Base-by-base conservation (phyloP, 2,888 invertebrate genomes). In the Ecliptopera silaceata region DNA sequence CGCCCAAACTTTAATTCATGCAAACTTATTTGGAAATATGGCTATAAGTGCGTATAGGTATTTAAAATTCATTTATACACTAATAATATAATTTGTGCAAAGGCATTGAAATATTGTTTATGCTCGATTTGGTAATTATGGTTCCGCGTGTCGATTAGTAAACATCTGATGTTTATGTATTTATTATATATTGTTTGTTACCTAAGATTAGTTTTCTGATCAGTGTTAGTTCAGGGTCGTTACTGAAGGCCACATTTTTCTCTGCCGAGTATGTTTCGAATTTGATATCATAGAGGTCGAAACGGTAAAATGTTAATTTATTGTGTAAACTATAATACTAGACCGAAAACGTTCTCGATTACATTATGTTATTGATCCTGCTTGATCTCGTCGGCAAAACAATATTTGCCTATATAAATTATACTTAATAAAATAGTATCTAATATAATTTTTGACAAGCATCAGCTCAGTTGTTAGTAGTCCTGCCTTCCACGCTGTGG, bases 41-140 rank as follows among this genome's bases (percentile, higher is more conserved):
- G 12, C 22, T 12, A 17, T 38, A 34, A 13, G 34, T 15, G n/a
- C 8, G 36, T 36, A 36, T 31, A 31, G 31, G 11, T 13, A 34
- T 34, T 13, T 34, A 39, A 18, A 1, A 39, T 36, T 15, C 13
- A 49, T 49, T n/a, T 49, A 46, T 41, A 46, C 45, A 50, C 32
- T 36, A 56, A 48, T 55, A 54, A 44, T 54, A 39, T 54, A 39
- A 52, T 51, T 48, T 46, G 38, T 22, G 43, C 51, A 26, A 52
- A 50, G 58, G 47, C 61, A 59, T 64, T 63, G 59, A 61, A 51
- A 39, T 43, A 45, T 47, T 39, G 38, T 51, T 47, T 48, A 42
- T 45, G 20, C 47, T 57, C 38, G 57, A 59, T 61, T 63, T 59
- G 50, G 59, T 61, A 61, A 59, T 57, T 51, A 46, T 15, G 26